Conservation (phyloP, 1,140 invertebrate genomes). For the Nasonia vitripennis region DNA sequence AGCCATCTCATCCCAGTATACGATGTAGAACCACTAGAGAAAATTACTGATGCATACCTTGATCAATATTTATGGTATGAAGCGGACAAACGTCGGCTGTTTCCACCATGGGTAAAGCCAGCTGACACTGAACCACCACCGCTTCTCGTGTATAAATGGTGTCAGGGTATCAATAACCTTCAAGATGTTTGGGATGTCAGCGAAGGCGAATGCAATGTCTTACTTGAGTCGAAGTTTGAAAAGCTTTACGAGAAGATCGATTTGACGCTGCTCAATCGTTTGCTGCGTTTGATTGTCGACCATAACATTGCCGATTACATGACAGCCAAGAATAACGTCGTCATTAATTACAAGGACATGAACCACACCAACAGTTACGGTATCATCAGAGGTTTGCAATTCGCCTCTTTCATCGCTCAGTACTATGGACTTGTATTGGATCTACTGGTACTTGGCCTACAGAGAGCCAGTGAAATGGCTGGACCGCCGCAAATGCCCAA, state of each 20-base stretch:
- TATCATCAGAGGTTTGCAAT: conserved; percentile 98
- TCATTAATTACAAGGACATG: conserved; percentile 99
- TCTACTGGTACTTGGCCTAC: conserved; percentile 94
- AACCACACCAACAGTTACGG: conserved; percentile 99
- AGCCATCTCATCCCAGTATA: conserved; percentile 99
- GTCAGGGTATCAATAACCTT: conserved; percentile 98
- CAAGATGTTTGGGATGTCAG: conserved; percentile 99
- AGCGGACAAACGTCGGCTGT: conserved; percentile 96
- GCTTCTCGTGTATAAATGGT: conserved; percentile 99
- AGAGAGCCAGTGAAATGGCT: conserved; percentile 98
- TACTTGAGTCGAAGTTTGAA: conserved; percentile 98
- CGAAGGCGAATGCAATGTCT: conserved; percentile 98
- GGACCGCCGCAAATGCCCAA: conserved; percentile 99
- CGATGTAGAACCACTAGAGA: conserved; percentile 99
- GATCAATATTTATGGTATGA: conserved; percentile 99
- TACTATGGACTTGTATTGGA: conserved; percentile 98
- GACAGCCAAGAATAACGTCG: conserved; percentile 99
- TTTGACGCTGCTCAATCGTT: conserved; percentile 96
- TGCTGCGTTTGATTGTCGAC: conserved; percentile 97
- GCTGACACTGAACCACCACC: conserved; percentile 99
- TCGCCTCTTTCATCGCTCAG: conserved; percentile 98
- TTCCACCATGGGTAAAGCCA: conserved; percentile 99
- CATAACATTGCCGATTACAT: conserved; percentile 99
- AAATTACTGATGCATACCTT: conserved; percentile 99
- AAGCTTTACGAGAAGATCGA: conserved; percentile 99